A percentile compares a stretch with the other conserved stretches of the same genome.
These are phyloP conservation scores for Pseudolaguvia tuberculata DNA, from an alignment of 2,113 vertebrate species.

Conservation along the genomic window DNA sequence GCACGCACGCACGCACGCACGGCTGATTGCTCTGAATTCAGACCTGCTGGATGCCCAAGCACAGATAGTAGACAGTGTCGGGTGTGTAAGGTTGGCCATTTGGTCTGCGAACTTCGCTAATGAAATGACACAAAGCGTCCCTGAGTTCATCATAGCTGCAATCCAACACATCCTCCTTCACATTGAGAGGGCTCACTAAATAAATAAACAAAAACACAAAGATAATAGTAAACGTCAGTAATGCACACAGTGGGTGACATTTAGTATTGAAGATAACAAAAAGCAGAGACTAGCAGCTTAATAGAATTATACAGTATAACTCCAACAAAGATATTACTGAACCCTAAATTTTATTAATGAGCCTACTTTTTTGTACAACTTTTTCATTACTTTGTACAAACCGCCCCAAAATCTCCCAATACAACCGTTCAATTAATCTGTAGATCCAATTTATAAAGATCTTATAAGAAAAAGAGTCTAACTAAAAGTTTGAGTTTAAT, in stretches of 20 bases:
- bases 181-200: conserved; percentile 65
- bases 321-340: no score
- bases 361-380: no score
- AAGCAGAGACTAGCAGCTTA: not conserved
- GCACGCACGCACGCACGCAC: not conserved
- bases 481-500: no score
- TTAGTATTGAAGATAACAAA: not conserved
- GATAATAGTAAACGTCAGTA: conserved; percentile 6
- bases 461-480: no score
- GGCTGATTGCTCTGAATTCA: not conserved
- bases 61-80: conserved; percentile 95
- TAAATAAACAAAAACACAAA: not conserved
- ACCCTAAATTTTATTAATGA: no score
- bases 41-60: conserved; percentile 98
- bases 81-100: conserved; percentile 85
- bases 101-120: conserved; percentile 87
- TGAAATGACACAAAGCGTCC: conserved; percentile 87
- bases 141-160: conserved; percentile 87
- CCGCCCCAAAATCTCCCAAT: no score
- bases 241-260: conserved; percentile 24
- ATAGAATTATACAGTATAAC: not conserved
- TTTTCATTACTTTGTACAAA: no score
- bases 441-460: no score
- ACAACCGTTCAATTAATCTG: no score
- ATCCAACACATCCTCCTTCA: conserved; percentile 88